A percentile compares a stretch with the other conserved stretches of the same genome.
Conservation (phyloP, 2,113 vertebrate species). For the Chionomys nivalis region DNA sequence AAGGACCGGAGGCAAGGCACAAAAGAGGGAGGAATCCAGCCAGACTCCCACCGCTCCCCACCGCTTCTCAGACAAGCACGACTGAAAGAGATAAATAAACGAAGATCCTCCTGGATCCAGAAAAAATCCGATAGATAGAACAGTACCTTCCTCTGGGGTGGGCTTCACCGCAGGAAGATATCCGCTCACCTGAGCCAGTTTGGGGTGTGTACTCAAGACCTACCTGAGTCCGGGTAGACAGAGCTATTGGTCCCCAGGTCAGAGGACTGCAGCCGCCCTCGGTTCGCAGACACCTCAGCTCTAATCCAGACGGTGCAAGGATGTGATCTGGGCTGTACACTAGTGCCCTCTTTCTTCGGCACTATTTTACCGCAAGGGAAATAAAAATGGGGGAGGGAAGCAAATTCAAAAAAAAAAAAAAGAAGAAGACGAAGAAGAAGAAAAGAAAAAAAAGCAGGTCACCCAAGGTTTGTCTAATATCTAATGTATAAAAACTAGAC, state of each 20-base stretch:
- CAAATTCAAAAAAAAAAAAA: slow-evolving; percentile 61
- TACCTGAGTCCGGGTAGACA: slow-evolving; percentile 88
- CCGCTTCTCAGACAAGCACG: background rate
- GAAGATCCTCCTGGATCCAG: slow-evolving; percentile 53
- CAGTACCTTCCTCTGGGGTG: background rate
- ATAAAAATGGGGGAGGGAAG: slow-evolving; percentile 77
- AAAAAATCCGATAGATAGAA: slow-evolving; percentile 42
- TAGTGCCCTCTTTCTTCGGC: slow-evolving; percentile 94
- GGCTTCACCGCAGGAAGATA: slow-evolving; percentile 31
- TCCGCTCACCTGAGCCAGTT: slow-evolving; percentile 87
- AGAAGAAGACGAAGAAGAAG: slow-evolving; percentile 64
- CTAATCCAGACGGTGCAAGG: slow-evolving; percentile 80
- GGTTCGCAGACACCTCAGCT: slow-evolving; percentile 83
- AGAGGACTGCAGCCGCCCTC: slow-evolving; percentile 83
- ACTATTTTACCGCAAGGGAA: slow-evolving; percentile 90
- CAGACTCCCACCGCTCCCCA: slow-evolving; percentile 32
- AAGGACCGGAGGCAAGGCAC: background rate
- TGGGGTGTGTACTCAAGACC: slow-evolving; percentile 82
- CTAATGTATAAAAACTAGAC: slow-evolving; percentile 81
- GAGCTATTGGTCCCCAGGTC: slow-evolving; percentile 83
- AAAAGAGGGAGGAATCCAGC: slow-evolving; percentile 7
- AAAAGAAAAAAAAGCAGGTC: slow-evolving; percentile 90
- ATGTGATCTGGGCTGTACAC: slow-evolving; percentile 87
- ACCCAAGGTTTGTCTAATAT: slow-evolving; percentile 88
- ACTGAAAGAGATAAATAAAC: slow-evolving; percentile 35